Evolutionary conservation across 2,113 vertebrate species (phyloP).

Genomic region (human (Homo sapiens)): GRCh38 chr11:96333001-96333500

Average conservation of each 20-base stretch:
- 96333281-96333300: neutral
- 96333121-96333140: neutral
- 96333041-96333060: slow-evolving; percentile 44
- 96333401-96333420: neutral
- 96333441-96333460: neutral
- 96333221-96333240: neutral
- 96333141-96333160: neutral
- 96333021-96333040: slow-evolving; percentile 77
- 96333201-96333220: neutral
- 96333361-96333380: neutral
- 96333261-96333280: neutral
- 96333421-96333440: neutral
- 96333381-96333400: neutral
- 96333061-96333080: neutral
- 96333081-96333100: neutral
- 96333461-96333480: neutral
- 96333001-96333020: slow-evolving; percentile 34
- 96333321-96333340: neutral
- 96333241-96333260: neutral
- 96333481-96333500: slow-evolving; percentile 44
- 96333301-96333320: neutral
- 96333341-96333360: neutral
- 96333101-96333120: neutral
- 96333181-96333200: neutral
- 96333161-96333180: slow-evolving; percentile 34